Percentiles rank a stretch among this genome's conserved stretches.
phyloP scores from a whole-genome alignment of 2,888 invertebrate genomes.

The Parapristionchus giblindavisi region DNA sequence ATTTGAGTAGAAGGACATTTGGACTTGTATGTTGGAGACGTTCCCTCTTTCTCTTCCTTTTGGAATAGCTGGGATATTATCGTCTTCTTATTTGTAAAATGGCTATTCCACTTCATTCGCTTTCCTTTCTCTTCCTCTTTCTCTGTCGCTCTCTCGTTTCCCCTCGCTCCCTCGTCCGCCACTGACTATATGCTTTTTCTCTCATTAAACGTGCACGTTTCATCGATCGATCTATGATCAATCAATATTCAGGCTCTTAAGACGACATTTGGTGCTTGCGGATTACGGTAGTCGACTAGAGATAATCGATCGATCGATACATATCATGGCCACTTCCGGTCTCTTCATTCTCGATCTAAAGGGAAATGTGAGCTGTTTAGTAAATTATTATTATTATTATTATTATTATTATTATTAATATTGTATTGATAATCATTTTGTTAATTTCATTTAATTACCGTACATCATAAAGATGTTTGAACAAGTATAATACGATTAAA shows the following conservation, averaged over 20 bases:
- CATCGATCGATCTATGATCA: background rate
- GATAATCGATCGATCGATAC: background rate
- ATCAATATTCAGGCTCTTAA: no score
- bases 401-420: background rate
- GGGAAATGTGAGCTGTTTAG: slow-evolving; percentile 79
- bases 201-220: background rate
- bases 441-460: background rate
- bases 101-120: background rate
- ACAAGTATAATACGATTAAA: no score
- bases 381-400: background rate
- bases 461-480: background rate
- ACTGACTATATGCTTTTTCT: background rate
- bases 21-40: no score
- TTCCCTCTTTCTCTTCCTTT: no score
- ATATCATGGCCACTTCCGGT: slow-evolving; percentile 89
- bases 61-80: no score
- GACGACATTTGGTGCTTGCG: background rate
- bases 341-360: slow-evolving; percentile 95
- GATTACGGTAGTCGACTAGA: slow-evolving; percentile 26
- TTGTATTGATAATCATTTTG: background rate
- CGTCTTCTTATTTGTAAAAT: no score
- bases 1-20: no score
- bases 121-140: background rate
- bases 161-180: background rate
- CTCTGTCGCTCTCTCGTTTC: slow-evolving; percentile 6